Conservation (phyloP, 2,113 vertebrate genomes). For the Misgurnus mizolepis region DNA sequence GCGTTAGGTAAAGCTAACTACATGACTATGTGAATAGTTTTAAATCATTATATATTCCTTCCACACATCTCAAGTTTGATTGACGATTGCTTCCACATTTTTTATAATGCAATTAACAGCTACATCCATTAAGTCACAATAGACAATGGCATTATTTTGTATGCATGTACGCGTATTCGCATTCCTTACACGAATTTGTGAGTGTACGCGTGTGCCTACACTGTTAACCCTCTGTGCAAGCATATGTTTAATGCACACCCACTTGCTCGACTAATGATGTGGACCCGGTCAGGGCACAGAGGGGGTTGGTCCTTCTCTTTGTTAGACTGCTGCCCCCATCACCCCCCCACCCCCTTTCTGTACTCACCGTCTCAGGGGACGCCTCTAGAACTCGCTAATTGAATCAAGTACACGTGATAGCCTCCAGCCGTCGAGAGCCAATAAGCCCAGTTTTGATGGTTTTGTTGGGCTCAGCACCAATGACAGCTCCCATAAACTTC, state of each 20-base stretch:
- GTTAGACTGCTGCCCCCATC: conserved; percentile 70
- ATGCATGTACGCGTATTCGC: neutral
- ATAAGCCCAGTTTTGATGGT: conserved; percentile 67
- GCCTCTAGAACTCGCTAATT: conserved; percentile 86
- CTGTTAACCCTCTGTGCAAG: conserved; percentile 1
- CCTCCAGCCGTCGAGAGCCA: conserved; percentile 62
- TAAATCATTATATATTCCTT: neutral
- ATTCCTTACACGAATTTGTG: neutral
- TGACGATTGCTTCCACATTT: neutral
- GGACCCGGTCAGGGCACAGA: conserved; percentile 67
- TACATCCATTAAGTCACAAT: neutral
- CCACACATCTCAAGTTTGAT: neutral
- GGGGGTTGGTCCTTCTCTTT: conserved; percentile 78
- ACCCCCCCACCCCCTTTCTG: conserved; percentile 50
- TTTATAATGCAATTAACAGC: neutral
- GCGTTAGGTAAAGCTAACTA: neutral
- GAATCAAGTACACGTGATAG: conserved; percentile 83
- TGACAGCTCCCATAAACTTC: conserved; percentile 70
- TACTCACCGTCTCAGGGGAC: conserved; percentile 76
- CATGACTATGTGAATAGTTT: neutral
- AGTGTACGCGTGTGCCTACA: conserved; percentile 4
- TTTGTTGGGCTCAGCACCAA: conserved; percentile 67
- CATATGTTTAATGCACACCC: conserved; percentile 66
- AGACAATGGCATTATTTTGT: neutral
- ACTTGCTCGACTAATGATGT: conserved; percentile 77